Percentiles rank a stretch among this genome's conserved stretches.
Conservation (phyloP, 2,113 vertebrate genomes). For the Pitta sordida region DNA sequence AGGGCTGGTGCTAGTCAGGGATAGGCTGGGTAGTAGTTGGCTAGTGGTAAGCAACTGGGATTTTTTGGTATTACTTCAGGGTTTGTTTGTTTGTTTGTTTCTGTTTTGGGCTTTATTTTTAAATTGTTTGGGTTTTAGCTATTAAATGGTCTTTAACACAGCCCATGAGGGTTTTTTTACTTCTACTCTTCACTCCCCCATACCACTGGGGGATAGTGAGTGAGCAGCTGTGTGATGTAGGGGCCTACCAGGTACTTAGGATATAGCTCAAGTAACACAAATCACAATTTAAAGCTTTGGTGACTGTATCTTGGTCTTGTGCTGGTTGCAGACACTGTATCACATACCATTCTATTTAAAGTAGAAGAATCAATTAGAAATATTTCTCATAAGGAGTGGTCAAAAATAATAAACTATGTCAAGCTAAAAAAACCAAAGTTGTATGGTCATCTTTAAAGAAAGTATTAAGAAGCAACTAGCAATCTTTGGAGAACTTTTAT, state of each 20-base stretch:
- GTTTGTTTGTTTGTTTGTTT: neutral
- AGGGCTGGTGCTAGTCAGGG: neutral
- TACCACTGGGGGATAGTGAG: neutral
- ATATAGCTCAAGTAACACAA: accelerated
- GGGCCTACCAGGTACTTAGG: neutral
- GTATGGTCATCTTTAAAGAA: neutral
- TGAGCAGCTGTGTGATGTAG: neutral
- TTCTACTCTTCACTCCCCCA: neutral
- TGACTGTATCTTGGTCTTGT: neutral
- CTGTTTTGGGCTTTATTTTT: neutral
- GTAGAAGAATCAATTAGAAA: neutral
- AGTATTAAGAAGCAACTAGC: neutral
- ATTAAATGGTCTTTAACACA: neutral
- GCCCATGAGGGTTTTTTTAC: neutral
- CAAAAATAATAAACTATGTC: neutral
- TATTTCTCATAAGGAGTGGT: neutral
- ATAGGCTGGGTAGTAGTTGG: neutral
- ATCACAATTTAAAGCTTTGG: neutral
- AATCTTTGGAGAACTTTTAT: neutral
- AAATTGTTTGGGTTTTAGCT: neutral
- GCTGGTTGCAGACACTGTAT: neutral
- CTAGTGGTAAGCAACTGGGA: neutral
- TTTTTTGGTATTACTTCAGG: neutral
- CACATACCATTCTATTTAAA: neutral
- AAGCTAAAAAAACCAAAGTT: neutral